Conservation (phyloP, 2,797 vertebrate species). For the Botia almorhae region DNA sequence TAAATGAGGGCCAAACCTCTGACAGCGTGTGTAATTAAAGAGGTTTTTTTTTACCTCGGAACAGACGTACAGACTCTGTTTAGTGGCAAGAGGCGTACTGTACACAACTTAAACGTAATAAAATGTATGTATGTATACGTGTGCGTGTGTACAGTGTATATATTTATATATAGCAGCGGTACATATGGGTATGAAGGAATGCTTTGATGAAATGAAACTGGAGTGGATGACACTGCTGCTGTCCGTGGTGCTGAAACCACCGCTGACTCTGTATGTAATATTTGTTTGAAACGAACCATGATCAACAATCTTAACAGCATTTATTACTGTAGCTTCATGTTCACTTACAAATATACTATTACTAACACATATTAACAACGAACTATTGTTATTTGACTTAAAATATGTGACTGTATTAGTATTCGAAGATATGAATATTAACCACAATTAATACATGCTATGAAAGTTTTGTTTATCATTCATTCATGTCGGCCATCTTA, state of each 20-base stretch:
- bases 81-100: conserved; percentile 16
- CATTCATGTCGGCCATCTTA: too few relatives aligned
- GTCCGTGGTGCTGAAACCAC: conserved; percentile 27
- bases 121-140: background rate
- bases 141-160: background rate
- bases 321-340: background rate
- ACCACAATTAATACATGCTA: too few relatives aligned
- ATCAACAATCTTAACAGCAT: background rate
- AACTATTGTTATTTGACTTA: too few relatives aligned
- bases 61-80: conserved; percentile 2
- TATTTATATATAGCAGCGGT: background rate
- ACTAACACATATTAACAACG: too few relatives aligned
- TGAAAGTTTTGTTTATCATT: too few relatives aligned
- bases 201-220: background rate
- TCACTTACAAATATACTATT: too few relatives aligned
- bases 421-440: too few relatives aligned
- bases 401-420: too few relatives aligned
- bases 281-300: too few relatives aligned
- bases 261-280: background rate
- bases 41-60: conserved; percentile 28
- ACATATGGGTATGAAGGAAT: background rate
- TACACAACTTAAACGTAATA: background rate
- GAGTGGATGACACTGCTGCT: background rate
- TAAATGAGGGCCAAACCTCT: conserved; percentile 41
- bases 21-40: conserved; percentile 45